These are phyloP conservation scores for Gouania willdenowi DNA, from an alignment of 2,797 vertebrate genomes.

Conservation along the genomic window DNA sequence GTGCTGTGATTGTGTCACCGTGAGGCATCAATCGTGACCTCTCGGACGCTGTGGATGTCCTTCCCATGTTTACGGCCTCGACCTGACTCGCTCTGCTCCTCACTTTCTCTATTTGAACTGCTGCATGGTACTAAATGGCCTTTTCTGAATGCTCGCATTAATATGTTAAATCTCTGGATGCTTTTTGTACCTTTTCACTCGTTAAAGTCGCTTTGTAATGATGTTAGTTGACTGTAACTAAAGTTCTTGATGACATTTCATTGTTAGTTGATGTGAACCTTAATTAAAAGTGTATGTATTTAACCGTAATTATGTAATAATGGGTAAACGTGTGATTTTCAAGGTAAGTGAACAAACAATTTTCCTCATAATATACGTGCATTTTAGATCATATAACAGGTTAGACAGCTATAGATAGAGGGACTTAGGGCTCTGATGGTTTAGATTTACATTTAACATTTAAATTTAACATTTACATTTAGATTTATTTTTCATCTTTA, in stretches of 20 bases:
- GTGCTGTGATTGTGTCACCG: conserved; percentile 51
- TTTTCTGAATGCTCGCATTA: conserved; percentile 57
- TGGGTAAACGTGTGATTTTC: conserved; percentile 9
- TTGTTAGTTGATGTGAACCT: conserved; percentile 55
- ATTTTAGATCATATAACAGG: too few relatives aligned
- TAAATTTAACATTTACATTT: too few relatives aligned
- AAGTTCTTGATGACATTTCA: conserved; percentile 55
- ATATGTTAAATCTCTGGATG: conserved; percentile 49
- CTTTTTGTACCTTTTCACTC: conserved; percentile 51
- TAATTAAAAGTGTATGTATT: conserved; percentile 66
- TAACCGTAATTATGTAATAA: conserved; percentile 35
- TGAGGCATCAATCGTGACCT: conserved; percentile 47
- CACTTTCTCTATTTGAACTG: conserved; percentile 39
- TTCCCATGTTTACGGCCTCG: conserved; percentile 34
- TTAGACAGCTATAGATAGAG: too few relatives aligned
- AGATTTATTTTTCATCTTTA: too few relatives aligned
- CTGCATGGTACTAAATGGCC: conserved; percentile 68
- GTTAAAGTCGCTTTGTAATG: conserved; percentile 31
- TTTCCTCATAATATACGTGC: too few relatives aligned
- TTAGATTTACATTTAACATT: too few relatives aligned
- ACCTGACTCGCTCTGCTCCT: conserved; percentile 44
- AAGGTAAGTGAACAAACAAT: too few relatives aligned
- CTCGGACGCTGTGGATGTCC: conserved; percentile 12
- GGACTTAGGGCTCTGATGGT: too few relatives aligned
- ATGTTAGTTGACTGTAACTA: conserved; percentile 46